A percentile compares a stretch with the other conserved stretches of the same genome.
Conservation (phyloP, 1,140 invertebrate genomes). For the Sweltsa coloradensis region DNA sequence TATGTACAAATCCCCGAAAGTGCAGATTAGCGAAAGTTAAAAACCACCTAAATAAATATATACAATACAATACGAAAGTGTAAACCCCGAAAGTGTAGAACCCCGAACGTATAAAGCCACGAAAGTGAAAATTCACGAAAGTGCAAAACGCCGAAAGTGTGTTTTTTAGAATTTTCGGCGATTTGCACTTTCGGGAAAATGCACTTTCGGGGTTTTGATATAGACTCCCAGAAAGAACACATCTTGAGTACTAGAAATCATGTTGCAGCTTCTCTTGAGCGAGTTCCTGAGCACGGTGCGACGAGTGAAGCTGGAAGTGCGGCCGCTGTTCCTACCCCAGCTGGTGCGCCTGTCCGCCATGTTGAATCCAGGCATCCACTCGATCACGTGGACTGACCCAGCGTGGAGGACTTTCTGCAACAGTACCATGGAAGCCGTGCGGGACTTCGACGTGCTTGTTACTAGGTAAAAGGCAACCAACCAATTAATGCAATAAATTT, state of each 20-base stretch:
- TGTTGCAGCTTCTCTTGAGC: background rate
- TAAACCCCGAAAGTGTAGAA: too few relatives aligned
- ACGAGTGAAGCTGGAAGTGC: constrained; percentile 70
- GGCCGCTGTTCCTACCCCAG: constrained; percentile 73
- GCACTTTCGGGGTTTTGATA: background rate
- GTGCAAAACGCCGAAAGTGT: too few relatives aligned
- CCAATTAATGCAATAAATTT: too few relatives aligned
- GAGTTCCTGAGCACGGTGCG: constrained; percentile 52
- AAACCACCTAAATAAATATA: too few relatives aligned
- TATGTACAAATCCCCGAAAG: too few relatives aligned
- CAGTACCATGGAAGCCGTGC: constrained; percentile 53
- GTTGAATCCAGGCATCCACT: constrained; percentile 63
- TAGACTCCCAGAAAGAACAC: background rate
- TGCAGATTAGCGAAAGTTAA: too few relatives aligned
- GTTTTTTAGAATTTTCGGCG: too few relatives aligned
- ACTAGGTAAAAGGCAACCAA: constrained; percentile 35
- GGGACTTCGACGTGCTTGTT: constrained; percentile 69
- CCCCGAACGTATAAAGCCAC: too few relatives aligned
- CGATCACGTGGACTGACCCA: constrained; percentile 66
- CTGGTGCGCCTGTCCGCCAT: constrained; percentile 68
- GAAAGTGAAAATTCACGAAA: too few relatives aligned
- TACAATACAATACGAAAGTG: too few relatives aligned
- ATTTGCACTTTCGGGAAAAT: too few relatives aligned
- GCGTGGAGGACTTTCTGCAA: constrained; percentile 62
- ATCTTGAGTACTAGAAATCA: background rate